Percentiles rank a stretch among this genome's conserved stretches.
Evolutionary conservation across 2,113 vertebrate genomes (phyloP).

Genomic region (Pituophis catenifer): DNA sequence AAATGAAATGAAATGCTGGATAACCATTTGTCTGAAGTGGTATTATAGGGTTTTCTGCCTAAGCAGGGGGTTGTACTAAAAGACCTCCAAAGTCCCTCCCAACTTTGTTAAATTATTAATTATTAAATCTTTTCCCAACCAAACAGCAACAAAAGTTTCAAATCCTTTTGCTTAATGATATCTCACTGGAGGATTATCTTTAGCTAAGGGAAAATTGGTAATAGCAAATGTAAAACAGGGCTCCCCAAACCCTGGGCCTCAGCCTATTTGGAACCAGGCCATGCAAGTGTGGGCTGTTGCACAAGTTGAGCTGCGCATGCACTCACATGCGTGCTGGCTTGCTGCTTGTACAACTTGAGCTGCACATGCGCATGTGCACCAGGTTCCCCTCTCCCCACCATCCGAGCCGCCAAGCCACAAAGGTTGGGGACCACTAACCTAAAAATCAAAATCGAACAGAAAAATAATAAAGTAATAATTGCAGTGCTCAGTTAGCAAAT

Average conservation of each 20-base stretch:
- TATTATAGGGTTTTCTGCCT: too few species aligned
- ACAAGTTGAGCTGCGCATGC: neutral
- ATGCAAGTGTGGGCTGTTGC: neutral
- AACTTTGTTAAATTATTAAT: too few species aligned
- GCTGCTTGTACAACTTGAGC: neutral
- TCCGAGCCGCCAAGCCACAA: too few species aligned
- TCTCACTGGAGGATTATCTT: neutral
- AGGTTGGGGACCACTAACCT: neutral
- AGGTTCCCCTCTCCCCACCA: too few species aligned
- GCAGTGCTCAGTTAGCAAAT: neutral
- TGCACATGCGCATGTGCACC: accelerated
- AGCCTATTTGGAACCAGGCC: neutral
- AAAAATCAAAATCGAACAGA: neutral
- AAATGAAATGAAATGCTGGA: too few species aligned
- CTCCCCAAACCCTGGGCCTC: neutral
- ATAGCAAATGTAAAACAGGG: neutral
- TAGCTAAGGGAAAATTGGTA: neutral
- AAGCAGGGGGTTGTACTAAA: too few species aligned
- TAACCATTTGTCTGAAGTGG: too few species aligned
- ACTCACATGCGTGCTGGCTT: neutral
- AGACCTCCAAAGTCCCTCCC: too few species aligned
- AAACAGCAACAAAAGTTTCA: neutral
- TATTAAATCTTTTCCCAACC: neutral
- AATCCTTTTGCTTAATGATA: slow-evolving; percentile 1
- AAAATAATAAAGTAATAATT: neutral